These are phyloP conservation scores for Heliconius aoede DNA, from an alignment of 2,888 invertebrate genomes.

Conservation along the genomic window DNA sequence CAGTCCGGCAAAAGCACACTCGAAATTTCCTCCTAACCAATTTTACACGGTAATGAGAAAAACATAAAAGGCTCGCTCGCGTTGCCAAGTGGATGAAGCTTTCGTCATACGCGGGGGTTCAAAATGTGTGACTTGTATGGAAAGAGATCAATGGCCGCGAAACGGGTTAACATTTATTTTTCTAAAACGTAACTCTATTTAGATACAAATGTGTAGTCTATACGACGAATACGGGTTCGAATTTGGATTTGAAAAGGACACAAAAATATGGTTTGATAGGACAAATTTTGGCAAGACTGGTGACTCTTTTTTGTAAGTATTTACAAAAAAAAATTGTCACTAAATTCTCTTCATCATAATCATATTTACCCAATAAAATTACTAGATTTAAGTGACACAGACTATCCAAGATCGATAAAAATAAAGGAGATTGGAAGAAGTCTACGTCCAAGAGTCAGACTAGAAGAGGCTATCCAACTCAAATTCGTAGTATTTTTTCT, in stretches of 20 bases:
- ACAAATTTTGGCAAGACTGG: too few species aligned
- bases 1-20: constrained; percentile 14
- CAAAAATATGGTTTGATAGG: neutral
- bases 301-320: too few species aligned
- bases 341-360: neutral
- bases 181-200: neutral
- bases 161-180: constrained; percentile 4
- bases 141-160: constrained; percentile 16
- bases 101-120: constrained; percentile 34
- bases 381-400: neutral
- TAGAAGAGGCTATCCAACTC: neutral
- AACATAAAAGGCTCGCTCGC: constrained; percentile 24
- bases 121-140: constrained; percentile 19
- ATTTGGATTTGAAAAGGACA: neutral
- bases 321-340: too few species aligned
- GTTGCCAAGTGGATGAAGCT: constrained; percentile 21
- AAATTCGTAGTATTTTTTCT: neutral
- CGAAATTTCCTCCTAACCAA: constrained; percentile 25
- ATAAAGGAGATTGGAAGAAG: too few species aligned
- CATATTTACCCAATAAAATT: neutral
- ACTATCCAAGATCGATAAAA: too few species aligned
- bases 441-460: too few species aligned
- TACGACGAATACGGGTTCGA: neutral
- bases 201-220: neutral
- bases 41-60: constrained; percentile 28